Conservation (phyloP, 1,140 invertebrate species). For the Hyphantria cunea region DNA sequence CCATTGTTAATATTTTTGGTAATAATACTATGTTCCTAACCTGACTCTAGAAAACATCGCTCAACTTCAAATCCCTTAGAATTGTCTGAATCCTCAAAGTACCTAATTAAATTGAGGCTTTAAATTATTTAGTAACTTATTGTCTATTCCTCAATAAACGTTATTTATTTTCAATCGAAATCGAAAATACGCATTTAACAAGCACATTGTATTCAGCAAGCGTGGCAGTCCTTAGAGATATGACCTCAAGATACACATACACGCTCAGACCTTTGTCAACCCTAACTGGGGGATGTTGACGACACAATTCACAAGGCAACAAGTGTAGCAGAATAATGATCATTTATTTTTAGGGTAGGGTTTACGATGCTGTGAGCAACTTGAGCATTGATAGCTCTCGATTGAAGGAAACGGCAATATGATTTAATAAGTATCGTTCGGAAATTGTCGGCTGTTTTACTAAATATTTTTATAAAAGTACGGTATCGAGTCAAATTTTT, state of each 20-base stretch:
- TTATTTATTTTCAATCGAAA: too few species aligned
- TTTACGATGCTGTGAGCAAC: constrained; percentile 19
- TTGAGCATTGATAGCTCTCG: constrained; percentile 14
- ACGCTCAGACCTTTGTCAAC: constrained; percentile 14
- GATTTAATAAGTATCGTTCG: constrained; percentile 3
- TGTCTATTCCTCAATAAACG: too few species aligned
- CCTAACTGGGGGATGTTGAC: constrained; percentile 22
- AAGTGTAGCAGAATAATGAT: constrained; percentile 29
- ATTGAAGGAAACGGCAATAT: constrained; percentile 16
- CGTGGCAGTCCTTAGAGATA: not conserved
- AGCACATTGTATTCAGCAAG: too few species aligned
- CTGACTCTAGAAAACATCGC: too few species aligned
- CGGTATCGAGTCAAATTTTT: too few species aligned
- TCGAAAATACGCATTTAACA: not conserved
- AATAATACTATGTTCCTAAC: too few species aligned
- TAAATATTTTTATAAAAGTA: not conserved
- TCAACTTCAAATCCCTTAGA: too few species aligned
- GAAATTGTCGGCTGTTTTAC: not conserved
- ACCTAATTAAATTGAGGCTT: too few species aligned
- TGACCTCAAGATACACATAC: constrained; percentile 17
- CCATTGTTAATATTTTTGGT: too few species aligned
- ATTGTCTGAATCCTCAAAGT: too few species aligned
- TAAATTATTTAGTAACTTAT: too few species aligned
- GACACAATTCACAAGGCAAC: constrained; percentile 26
- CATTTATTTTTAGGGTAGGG: constrained; percentile 30